phyloP scores from a whole-genome alignment of 1,140 invertebrate genomes.

The Zophobas morio region DNA sequence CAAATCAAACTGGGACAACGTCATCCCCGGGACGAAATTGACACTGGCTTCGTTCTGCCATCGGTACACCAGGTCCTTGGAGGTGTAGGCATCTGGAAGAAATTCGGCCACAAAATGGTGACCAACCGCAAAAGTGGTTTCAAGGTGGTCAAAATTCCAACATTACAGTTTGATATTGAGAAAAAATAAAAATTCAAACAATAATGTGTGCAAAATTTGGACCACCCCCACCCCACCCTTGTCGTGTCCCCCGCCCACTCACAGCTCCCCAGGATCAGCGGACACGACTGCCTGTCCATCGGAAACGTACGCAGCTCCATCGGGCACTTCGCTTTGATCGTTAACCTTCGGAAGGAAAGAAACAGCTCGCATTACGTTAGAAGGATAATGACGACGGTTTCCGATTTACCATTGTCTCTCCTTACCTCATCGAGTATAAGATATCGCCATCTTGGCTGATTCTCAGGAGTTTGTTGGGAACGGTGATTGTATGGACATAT shows the following conservation, averaged over 20 bases:
- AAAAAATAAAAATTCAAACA: too few species aligned
- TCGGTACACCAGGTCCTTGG: slow-evolving; percentile 88
- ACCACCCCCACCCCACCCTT: background rate
- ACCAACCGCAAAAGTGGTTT: too few species aligned
- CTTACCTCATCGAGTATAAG: slow-evolving; percentile 93
- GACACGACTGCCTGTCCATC: slow-evolving; percentile 95
- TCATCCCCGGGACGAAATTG: slow-evolving; percentile 90
- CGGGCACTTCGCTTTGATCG: slow-evolving; percentile 97
- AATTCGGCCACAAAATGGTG: too few species aligned
- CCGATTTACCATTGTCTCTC: slow-evolving; percentile 19
- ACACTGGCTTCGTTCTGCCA: slow-evolving; percentile 90
- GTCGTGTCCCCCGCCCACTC: slow-evolving; percentile 70
- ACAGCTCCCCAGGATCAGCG: slow-evolving; percentile 95
- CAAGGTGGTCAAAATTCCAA: too few species aligned
- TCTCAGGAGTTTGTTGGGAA: slow-evolving; percentile 93
- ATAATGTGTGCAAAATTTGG: background rate
- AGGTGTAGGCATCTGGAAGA: slow-evolving; percentile 90
- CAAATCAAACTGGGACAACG: slow-evolving; percentile 92
- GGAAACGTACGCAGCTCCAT: slow-evolving; percentile 98
- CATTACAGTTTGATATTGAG: too few species aligned
- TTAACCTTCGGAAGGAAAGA: slow-evolving; percentile 80
- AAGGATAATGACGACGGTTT: slow-evolving; percentile 5
- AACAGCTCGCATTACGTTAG: background rate
- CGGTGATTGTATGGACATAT: slow-evolving; percentile 92
- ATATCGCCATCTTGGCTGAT: slow-evolving; percentile 93